Evolutionary conservation across 1,140 invertebrate species (phyloP).

Genomic region (Tetraneura akinire): DNA sequence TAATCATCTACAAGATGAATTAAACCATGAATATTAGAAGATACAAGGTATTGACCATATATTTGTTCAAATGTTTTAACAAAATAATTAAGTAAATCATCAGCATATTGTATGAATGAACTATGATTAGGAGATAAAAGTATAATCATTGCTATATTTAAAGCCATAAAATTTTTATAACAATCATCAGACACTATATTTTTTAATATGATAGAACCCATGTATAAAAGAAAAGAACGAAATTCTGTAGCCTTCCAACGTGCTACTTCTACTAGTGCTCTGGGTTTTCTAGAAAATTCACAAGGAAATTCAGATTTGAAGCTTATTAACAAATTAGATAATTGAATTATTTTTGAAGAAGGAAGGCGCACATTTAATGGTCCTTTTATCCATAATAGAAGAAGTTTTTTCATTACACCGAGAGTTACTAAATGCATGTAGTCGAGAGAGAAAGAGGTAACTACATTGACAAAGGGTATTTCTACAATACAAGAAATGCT

Average conservation of each 20-base stretch:
- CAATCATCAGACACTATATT: not conserved
- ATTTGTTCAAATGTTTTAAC: constrained; percentile 17
- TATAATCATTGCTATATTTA: not conserved
- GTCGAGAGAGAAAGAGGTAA: not conserved
- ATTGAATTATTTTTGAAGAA: not conserved
- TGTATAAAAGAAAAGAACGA: not conserved
- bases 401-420: not conserved
- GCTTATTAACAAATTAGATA: not conserved
- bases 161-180: not conserved
- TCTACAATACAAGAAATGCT: not conserved
- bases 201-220: not conserved
- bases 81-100: not conserved
- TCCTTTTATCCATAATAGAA: not conserved
- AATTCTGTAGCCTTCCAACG: not conserved
- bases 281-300: not conserved
- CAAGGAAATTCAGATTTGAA: constrained; percentile 3
- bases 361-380: not conserved
- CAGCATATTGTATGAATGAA: not conserved
- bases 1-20: constrained; percentile 59
- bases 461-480: not conserved
- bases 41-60: constrained; percentile 54
- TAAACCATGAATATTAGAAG: constrained; percentile 55
- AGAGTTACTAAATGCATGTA: not conserved
- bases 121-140: not conserved
- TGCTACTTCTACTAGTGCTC: not conserved